These are phyloP conservation scores for Caenorhabditis inopinata DNA, from an alignment of 1,140 invertebrate species.

Conservation along the genomic window DNA sequence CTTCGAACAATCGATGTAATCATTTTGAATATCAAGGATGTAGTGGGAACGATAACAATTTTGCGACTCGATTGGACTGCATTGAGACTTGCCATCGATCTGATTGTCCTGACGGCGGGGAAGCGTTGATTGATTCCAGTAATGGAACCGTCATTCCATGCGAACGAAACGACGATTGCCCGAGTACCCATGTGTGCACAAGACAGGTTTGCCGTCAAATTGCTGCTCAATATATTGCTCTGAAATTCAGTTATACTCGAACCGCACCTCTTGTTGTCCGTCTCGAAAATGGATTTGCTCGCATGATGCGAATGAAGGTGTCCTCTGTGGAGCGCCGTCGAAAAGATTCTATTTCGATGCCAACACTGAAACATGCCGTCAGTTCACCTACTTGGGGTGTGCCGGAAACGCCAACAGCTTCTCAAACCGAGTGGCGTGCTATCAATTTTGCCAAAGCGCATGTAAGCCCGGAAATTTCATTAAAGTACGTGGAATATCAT, in stretches of 20 bases:
- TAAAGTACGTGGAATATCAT: neutral
- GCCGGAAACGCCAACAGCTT: slow-evolving; percentile 49
- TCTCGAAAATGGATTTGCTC: slow-evolving; percentile 27
- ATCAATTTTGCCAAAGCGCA: slow-evolving; percentile 44
- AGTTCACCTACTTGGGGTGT: slow-evolving; percentile 46
- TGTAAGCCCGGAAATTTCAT: neutral
- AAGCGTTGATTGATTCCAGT: slow-evolving; percentile 37
- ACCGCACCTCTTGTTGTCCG: slow-evolving; percentile 31
- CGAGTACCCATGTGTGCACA: neutral
- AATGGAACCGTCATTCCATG: slow-evolving; percentile 14
- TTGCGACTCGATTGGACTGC: slow-evolving; percentile 31
- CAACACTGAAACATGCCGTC: slow-evolving; percentile 25
- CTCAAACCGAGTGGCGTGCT: slow-evolving; percentile 34
- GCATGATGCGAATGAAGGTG: neutral
- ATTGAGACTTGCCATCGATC: neutral
- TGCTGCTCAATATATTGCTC: neutral
- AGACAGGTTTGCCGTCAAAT: slow-evolving; percentile 31
- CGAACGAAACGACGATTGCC: slow-evolving; percentile 8
- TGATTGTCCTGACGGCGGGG: slow-evolving; percentile 49
- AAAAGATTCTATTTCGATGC: slow-evolving; percentile 43
- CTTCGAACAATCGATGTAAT: slow-evolving; percentile 43
- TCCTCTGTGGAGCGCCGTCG: neutral
- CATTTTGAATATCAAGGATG: slow-evolving; percentile 54
- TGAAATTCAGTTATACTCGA: slow-evolving; percentile 3
- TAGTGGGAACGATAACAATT: slow-evolving; percentile 55